Evolutionary conservation across 2,888 invertebrate genomes (phyloP).

Genomic region (Hirtodrosophila cameraria): DNA sequence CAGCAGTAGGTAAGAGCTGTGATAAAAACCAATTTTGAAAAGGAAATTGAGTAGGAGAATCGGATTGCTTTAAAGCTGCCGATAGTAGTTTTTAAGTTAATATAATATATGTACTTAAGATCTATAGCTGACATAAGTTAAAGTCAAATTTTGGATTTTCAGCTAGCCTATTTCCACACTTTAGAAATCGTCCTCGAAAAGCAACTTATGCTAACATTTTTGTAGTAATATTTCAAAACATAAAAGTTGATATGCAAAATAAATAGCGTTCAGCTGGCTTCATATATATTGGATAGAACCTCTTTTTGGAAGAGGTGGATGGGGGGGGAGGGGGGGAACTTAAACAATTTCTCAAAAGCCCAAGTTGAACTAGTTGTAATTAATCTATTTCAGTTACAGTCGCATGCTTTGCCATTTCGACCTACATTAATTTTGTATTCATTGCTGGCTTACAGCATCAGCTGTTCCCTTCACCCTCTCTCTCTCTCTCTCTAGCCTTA

Average conservation of each 20-base stretch:
- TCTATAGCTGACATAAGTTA: no score
- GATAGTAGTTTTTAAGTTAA: no score
- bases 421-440: slow-evolving; percentile 77
- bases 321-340: not conserved
- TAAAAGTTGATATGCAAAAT: slow-evolving; percentile 49
- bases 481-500: not conserved
- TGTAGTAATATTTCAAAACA: slow-evolving; percentile 41
- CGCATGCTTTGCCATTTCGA: slow-evolving; percentile 71
- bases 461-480: slow-evolving; percentile 39
- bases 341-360: slow-evolving; percentile 21
- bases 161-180: no score
- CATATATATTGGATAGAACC: no score
- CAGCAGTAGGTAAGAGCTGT: slow-evolving; percentile 1
- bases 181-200: no score
- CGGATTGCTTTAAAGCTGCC: no score
- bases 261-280: slow-evolving; percentile 47
- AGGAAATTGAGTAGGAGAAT: not conserved
- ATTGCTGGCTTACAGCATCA: slow-evolving; percentile 68
- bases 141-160: no score
- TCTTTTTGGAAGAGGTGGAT: no score
- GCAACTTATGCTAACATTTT: slow-evolving; percentile 5
- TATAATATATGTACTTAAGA: no score
- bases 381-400: slow-evolving; percentile 76
- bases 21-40: not conserved
- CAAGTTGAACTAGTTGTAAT: slow-evolving; percentile 54